Base-by-base conservation (phyloP, 1,140 invertebrate species). In the Plutomurus gul region DNA sequence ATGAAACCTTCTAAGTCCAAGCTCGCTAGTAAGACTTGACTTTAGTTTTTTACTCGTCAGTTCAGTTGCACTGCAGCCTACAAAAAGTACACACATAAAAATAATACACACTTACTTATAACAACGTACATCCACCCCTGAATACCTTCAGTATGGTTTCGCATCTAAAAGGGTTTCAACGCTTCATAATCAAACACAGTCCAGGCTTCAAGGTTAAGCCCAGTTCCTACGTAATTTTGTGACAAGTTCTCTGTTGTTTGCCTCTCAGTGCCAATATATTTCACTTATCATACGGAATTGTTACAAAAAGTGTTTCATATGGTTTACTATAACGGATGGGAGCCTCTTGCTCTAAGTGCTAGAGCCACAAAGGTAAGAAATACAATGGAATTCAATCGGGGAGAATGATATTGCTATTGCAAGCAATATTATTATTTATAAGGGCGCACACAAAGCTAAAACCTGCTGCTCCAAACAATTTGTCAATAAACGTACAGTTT, bases 1-100 rank as follows among this genome's bases (percentile, higher is more conserved):
- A 78, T 71, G 77, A 78, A 78, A 37, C 77, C 77, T 70, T 78
- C 36, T 43, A 78, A 78, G 77, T 78, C 77, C 65, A 36, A 16
- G 7, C 27, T 33, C 22, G n/a, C n/a, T n/a, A n/a, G n/a, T 43
- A 22, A 56, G 18, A 22, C 65, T 39, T 60, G 36, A 39, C 43
- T 71, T 43, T 16, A 65, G 36, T 49, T 60, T 65, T 65, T 65
- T 47, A 65, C 37, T 72, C 40, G 70, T 37, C 70, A 72, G 70
- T 72, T 72, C 40, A 72, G 36, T 77, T 71, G 33, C 60, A 22
- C 47, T 40, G 7, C 71, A 73, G 43, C 39, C 36, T 39, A 40
- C 71, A 40, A 73, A 73, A 47, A 73, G 37, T 11, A 43, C 43
- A 47, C 43, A 47, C 73, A 73, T 22, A 47, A 49, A 75, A 75